These are phyloP conservation scores for Trachelus stipa DNA, from an alignment of 2,888 invertebrate genomes.

Conservation along the genomic window DNA sequence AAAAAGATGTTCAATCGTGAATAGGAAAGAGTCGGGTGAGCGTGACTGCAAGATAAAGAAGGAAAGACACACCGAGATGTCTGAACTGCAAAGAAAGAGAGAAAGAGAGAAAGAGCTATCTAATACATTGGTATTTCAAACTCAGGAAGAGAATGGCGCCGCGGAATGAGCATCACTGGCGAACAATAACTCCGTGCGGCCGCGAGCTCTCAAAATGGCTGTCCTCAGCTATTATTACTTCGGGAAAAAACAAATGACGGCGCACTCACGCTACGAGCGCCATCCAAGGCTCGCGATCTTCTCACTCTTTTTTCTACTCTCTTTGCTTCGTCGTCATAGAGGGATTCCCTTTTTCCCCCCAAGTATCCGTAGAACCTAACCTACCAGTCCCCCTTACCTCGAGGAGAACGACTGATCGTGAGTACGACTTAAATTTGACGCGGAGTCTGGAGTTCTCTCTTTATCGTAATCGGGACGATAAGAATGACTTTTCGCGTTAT, in stretches of 20 bases:
- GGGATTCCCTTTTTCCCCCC: constrained; percentile 12
- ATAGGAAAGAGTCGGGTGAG: not conserved
- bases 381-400: not conserved
- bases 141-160: constrained; percentile 26
- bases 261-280: constrained; percentile 47
- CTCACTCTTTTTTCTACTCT: constrained; percentile 3
- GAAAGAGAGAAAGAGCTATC: constrained; percentile 11
- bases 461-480: not conserved
- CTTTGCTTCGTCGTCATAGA: constrained; percentile 3
- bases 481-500: not conserved
- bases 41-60: not conserved
- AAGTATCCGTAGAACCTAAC: not conserved
- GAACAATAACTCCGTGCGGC: constrained; percentile 65
- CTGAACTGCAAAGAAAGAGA: not conserved
- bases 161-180: constrained; percentile 48
- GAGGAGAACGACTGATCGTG: not conserved
- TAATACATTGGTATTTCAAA: not conserved
- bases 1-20: not conserved
- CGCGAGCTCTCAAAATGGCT: constrained; percentile 66
- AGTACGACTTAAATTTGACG: not conserved
- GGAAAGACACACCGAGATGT: not conserved
- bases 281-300: not conserved
- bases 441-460: not conserved
- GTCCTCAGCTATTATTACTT: constrained; percentile 66
- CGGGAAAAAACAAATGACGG: constrained; percentile 57